Conservation (phyloP, 2,888 invertebrate genomes). For the Lasioglossum zephyrum region DNA sequence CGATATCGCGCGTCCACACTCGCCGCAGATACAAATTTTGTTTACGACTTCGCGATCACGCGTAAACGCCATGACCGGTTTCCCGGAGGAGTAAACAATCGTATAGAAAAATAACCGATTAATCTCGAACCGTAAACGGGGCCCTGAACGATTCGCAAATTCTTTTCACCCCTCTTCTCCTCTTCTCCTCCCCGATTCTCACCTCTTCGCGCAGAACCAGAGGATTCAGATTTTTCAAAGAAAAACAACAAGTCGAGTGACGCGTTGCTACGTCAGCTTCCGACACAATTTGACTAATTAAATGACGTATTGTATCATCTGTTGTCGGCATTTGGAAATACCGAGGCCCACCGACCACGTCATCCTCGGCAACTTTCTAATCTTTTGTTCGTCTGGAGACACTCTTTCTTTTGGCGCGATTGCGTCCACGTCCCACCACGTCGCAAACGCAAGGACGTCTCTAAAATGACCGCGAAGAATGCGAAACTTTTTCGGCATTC, state of each 20-base stretch:
- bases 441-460: neutral
- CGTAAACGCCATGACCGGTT: constrained; percentile 73
- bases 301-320: constrained; percentile 32
- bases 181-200: neutral
- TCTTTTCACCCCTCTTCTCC: neutral
- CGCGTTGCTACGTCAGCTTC: neutral
- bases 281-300: neutral
- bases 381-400: neutral
- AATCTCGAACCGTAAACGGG: neutral
- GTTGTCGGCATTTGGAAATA: constrained; percentile 12
- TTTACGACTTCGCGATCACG: constrained; percentile 78
- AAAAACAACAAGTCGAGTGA: neutral
- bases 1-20: constrained; percentile 48
- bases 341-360: neutral
- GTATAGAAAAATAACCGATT: constrained; percentile 66
- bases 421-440: neutral
- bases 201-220: neutral
- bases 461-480: neutral
- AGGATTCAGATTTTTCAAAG: neutral
- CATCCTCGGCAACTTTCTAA: neutral
- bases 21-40: constrained; percentile 73
- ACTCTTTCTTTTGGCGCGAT: neutral
- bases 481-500: neutral
- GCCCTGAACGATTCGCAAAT: constrained; percentile 17
- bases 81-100: constrained; percentile 68